Base-by-base conservation (phyloP, 2,797 vertebrate species). In the Eurystomus glaucurus region DNA sequence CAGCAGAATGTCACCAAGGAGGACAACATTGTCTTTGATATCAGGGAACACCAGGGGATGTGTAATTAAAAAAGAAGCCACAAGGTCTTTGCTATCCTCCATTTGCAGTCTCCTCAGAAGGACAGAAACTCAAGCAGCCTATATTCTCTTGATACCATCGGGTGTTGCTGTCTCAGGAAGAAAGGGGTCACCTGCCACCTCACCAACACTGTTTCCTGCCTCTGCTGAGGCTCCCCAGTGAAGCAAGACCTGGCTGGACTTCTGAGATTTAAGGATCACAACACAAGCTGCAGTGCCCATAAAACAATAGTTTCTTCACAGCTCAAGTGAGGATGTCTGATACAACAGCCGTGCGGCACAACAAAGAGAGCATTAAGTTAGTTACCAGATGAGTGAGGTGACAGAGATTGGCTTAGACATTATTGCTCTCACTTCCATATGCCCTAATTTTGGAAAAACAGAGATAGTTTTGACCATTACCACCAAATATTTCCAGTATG, bases 261-360 rank as follows among this genome's bases (percentile, higher is more conserved):
- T 90, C 77, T 85, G 66, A 87, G 78, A 33, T 77, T 74, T 74
- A 50, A 83, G 54, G 78, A 94, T 91, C 93, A 91, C 60, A 96
- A 88, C 70, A 97, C 46, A 82, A 87, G 45, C 74, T 83, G 85
- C 66, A 29, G 33, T 57, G 80, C 60, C 76, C 52, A 29, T 68
- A 43, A 91, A 96, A 95, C 84, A 97, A 75, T 82, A 54, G 74
- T 68, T 96, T 86, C 70, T 86, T 85, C 77, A 72, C 45, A 91
- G 41, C 29, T 61, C 2, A 7, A 70, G 48, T 35, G 52, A 90
- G 7, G 13, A 89, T 85, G 74, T 52, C 74, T 9, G 6, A 89
- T 28, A 37, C 33, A 51, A 80, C 74, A 80, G 57, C 58, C 20
- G 9, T 39, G 65, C 4, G 2, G 88, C 68, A 87, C 60, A 91